These are phyloP conservation scores for Norana najaformis DNA, from an alignment of 2,888 invertebrate genomes.

Conservation along the genomic window DNA sequence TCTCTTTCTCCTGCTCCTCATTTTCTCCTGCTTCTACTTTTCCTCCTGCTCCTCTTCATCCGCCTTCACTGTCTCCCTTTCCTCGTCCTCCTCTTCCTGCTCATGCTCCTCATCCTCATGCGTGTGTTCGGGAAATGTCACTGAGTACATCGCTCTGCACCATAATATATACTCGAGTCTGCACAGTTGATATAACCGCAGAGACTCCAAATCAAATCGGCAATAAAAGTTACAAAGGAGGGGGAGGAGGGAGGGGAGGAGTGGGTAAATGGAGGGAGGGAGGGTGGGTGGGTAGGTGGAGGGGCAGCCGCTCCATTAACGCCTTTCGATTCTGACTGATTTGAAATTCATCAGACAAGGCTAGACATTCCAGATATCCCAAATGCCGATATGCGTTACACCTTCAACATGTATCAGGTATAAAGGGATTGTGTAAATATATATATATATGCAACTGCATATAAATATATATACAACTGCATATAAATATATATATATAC, in stretches of 20 bases:
- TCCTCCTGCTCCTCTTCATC: too few relatives aligned
- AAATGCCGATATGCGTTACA: too few relatives aligned
- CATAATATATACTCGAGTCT: background rate
- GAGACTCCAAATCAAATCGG: background rate
- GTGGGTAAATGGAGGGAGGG: background rate
- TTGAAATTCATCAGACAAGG: too few relatives aligned
- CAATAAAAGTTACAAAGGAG: background rate
- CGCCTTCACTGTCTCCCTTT: background rate
- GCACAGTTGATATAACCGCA: background rate
- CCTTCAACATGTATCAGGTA: too few relatives aligned
- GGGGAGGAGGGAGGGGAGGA: background rate
- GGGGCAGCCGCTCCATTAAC: too few relatives aligned
- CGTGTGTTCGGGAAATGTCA: background rate
- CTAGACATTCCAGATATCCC: too few relatives aligned
- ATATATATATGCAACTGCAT: too few relatives aligned
- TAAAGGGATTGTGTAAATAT: too few relatives aligned
- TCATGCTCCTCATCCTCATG: background rate
- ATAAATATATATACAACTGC: too few relatives aligned
- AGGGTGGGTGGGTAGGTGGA: background rate
- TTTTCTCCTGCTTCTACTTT: background rate
- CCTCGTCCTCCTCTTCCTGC: background rate
- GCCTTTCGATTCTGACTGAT: too few relatives aligned
- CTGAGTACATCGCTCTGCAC: background rate
- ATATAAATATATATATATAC: too few relatives aligned
- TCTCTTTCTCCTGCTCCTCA: background rate